Evolutionary conservation across 2,113 vertebrate genomes (phyloP).

Genomic region (Ammodytes marinus): DNA sequence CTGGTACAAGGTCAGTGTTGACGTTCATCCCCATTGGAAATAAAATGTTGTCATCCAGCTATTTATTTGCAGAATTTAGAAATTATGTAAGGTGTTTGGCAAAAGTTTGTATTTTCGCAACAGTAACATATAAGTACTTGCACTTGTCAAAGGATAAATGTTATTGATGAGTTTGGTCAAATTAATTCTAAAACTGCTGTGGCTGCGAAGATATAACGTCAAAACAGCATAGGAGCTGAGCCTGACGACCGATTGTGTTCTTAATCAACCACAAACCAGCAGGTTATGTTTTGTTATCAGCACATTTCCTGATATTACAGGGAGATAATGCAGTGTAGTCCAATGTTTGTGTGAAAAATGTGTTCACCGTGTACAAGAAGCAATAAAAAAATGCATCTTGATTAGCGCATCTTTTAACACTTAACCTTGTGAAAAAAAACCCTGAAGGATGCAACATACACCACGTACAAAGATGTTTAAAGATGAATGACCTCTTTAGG

Average conservation of each 20-base stretch:
- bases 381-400: constrained; percentile 33
- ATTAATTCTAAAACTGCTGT: not conserved
- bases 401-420: constrained; percentile 37
- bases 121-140: not conserved
- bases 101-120: not conserved
- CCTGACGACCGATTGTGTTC: constrained; percentile 18
- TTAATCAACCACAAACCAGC: constrained; percentile 42
- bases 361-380: not conserved
- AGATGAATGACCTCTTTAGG: constrained; percentile 47
- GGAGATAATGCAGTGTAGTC: not conserved
- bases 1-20: constrained; percentile 38
- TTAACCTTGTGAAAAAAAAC: constrained; percentile 39
- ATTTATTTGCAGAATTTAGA: constrained; percentile 14
- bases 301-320: constrained; percentile 9
- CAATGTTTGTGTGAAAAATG: not conserved
- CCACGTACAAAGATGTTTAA: constrained; percentile 28
- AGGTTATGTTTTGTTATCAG: constrained; percentile 12
- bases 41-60: constrained; percentile 26
- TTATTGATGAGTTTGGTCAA: not conserved
- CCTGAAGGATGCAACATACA: not conserved
- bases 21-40: constrained; percentile 37
- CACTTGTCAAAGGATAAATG: not conserved
- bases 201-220: not conserved
- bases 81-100: not conserved
- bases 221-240: not conserved